Base-by-base conservation (phyloP, 2,113 vertebrate genomes). In the Brienomyrus longianalis region DNA sequence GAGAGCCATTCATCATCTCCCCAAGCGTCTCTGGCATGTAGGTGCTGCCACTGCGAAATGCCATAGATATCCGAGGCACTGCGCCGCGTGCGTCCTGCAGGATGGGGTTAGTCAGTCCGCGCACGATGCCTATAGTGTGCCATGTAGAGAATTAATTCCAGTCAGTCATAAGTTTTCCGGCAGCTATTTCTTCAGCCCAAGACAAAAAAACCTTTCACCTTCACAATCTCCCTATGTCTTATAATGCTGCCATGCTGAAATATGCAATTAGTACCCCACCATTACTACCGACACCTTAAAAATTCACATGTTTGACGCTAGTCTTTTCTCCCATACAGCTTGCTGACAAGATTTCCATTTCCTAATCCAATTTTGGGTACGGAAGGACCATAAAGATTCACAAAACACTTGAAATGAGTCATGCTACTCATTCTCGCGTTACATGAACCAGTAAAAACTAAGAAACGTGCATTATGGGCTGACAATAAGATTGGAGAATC, bases 1-100 rank as follows among this genome's bases (percentile, higher is more conserved):
- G 47, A 80, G 31, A n/a, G n/a, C 59, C 93, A 93, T 93, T 54
- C 91, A 91, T 92, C 94, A 92, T 91, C 86, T 23, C 21, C 56
- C 59, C 54, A 17, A 87, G 52, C 51, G 87, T 74, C n/a, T 47
- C 51, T 50, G 45, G 31, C 50, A 48, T n/a, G 87, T 66, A 51
- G n/a, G 90, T 87, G 85, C 50, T 13, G 10, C 15, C 8, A 39
- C 50, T 35, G 8, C n/a, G n/a, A 5, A 35, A 54, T 35, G 11
- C 15, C 17, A 83, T 43, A 35, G 77, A 39, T 19, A 15, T 84
- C 5, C 9, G 2, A 47, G 21, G 39, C 21, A 8, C 19, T 9
- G 83, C 39, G 45, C 43, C 19, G 43, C 43, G 3, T 48, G 83
- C 8, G 15, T 84, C 39, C 19, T 17, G 9, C 21, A 47, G 83